Evolutionary conservation across 2,113 vertebrate genomes (phyloP).

Genomic region (Otus sunia): DNA sequence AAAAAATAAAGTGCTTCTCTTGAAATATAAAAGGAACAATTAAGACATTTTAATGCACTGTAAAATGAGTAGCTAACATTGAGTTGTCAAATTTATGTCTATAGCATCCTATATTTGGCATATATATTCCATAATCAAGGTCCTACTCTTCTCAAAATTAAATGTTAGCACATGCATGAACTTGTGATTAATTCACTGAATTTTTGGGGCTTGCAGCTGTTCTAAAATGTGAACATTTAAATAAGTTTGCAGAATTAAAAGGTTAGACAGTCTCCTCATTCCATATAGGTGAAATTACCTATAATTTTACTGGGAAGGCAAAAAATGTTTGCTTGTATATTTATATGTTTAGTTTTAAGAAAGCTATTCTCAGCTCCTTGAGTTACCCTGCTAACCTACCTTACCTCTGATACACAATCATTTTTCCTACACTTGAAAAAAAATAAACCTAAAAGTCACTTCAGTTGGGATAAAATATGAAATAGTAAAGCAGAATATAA

Average conservation of each 20-base stretch:
- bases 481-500: background rate
- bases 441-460: background rate
- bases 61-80: background rate
- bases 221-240: background rate
- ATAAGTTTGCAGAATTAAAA: background rate
- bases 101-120: background rate
- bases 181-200: background rate
- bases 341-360: background rate
- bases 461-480: background rate
- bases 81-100: background rate
- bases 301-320: background rate
- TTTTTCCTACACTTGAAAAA: background rate
- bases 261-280: background rate
- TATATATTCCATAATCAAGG: background rate
- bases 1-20: constrained; percentile 17
- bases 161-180: background rate
- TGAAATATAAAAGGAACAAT: constrained; percentile 9
- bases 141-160: background rate
- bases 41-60: background rate
- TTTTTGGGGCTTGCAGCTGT: background rate
- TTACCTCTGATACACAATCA: background rate
- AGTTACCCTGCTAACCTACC: background rate
- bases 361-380: background rate
- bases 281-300: background rate
- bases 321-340: background rate